Evolutionary conservation across 1,140 invertebrate genomes (phyloP), one percentile per base, ranked within the genome.

Genomic region (Drosophila melanogaster): DNA sequence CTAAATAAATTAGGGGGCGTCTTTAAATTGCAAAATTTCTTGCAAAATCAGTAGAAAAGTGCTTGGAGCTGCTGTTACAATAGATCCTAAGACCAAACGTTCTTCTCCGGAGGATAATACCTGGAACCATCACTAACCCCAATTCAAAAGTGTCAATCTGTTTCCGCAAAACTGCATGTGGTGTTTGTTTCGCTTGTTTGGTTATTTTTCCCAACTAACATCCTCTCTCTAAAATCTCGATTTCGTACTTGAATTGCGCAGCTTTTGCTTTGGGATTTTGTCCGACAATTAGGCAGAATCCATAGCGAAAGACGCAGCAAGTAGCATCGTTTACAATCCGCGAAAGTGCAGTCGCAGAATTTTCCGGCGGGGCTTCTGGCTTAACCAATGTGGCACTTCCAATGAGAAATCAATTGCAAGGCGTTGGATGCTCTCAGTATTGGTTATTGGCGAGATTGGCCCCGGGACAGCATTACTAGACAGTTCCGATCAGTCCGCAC

Each of bases 401-500:
- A 91, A 91, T 90, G 87, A 87, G 69, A 65, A 79, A 81, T 79
- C 70, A 79, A 77, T 83, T 80, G 53, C 59, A 79, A 87, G 87
- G 83, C 81, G 81, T 91, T 91, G 90, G 90, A 91, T 91, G 86
- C 76, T 86, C 79, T 91, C 85, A 86, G 81, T 91, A 91, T 91
- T 91, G 90, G 90, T 85, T 91, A 86, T 91, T 90, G 78, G 79
- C 81, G 62, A 86, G 90, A 83, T 65, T 71, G 62, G 65, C 51
- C 72, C 64, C 65, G 59, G 60, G 64, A 49, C 84, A 89, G 80
- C 84, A 19, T 11, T 7, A 35, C 30, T 19, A 35, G 11, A 12
- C 49, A 76, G 75, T 72, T 58, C 37, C 70, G 30, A 53, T 54
- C 50, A 69, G 56, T 69, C 73, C 43, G 59, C n/a, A 19, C 22